phyloP scores from a whole-genome alignment of 37 sponge, comb jelly and placozoan species.

The Eunapius fragilis region DNA sequence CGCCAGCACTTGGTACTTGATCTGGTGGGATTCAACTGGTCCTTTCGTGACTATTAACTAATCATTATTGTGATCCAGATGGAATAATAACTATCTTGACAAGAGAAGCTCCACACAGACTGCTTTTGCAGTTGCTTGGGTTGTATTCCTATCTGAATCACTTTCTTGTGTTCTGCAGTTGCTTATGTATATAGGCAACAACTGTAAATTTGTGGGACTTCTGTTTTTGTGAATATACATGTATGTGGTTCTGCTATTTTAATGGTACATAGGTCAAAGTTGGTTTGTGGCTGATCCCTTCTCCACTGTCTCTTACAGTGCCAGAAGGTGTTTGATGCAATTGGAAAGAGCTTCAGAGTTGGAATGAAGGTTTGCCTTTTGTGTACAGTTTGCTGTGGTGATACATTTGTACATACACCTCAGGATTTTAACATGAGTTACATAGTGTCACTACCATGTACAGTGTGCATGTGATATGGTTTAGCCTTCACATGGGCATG shows the following conservation, averaged over 20 bases:
- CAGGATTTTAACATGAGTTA: not conserved
- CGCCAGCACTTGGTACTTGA: too few species aligned
- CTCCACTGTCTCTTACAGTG: conserved; percentile 48
- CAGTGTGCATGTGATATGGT: not conserved
- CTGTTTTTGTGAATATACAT: not conserved
- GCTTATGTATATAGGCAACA: not conserved
- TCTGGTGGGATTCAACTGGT: not conserved
- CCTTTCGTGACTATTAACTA: not conserved
- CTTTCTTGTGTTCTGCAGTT: not conserved
- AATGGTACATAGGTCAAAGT: not conserved
- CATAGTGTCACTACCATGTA: not conserved
- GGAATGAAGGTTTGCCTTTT: not conserved
- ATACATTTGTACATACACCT: not conserved
- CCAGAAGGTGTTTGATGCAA: conserved; percentile 62
- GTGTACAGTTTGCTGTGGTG: not conserved
- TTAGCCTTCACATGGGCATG: not conserved
- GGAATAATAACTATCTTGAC: too few species aligned
- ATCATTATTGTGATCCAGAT: too few species aligned
- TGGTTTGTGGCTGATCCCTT: not conserved
- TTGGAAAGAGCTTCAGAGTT: conserved; percentile 69
- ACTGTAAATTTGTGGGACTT: conserved; percentile 4
- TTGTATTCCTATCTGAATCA: too few species aligned
- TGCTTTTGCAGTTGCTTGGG: too few species aligned
- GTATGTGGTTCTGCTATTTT: not conserved
- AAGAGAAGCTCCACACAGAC: too few species aligned